Percentiles rank a stretch among this genome's conserved stretches.
Conservation (phyloP, 2,888 invertebrate species). For the Germaria angustata region DNA sequence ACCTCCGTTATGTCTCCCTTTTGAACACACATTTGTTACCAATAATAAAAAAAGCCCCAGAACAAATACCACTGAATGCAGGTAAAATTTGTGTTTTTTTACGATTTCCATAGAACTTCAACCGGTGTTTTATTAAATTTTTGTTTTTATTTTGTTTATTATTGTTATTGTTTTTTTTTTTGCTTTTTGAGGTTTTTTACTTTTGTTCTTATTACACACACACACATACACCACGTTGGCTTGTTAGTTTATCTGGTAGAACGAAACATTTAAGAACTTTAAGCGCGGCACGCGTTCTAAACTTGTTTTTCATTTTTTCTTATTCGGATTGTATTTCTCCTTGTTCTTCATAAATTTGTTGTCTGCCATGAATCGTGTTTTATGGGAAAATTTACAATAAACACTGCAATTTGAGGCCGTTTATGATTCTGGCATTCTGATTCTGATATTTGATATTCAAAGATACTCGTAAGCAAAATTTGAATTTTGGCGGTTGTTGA, state of each 20-base stretch:
- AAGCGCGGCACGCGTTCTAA: conserved; percentile 61
- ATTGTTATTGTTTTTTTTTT: too few relatives aligned
- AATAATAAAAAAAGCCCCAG: neutral
- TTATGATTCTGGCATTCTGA: conserved; percentile 4
- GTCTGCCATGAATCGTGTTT: conserved; percentile 32
- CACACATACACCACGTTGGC: neutral
- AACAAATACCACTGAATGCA: conserved; percentile 6
- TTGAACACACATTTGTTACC: neutral
- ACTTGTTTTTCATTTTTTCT: conserved; percentile 32
- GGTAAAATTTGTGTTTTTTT: conserved; percentile 17
- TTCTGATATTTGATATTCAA: neutral
- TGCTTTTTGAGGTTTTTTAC: conserved; percentile 9
- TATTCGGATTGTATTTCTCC: neutral
- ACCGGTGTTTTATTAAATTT: conserved; percentile 50
- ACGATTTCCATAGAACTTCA: conserved; percentile 54
- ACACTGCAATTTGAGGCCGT: conserved; percentile 22
- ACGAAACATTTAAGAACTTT: conserved; percentile 57
- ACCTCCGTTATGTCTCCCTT: conserved; percentile 58
- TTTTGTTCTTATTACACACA: neutral
- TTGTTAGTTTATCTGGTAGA: conserved; percentile 32
- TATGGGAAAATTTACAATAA: conserved; percentile 43
- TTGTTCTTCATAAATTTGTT: conserved; percentile 20
- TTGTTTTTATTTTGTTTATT: neutral
- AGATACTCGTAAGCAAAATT: conserved; percentile 4
- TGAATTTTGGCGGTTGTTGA: neutral